Evolutionary conservation across 2,113 vertebrate species (phyloP).

Genomic region (Sclerurus mexicanus): DNA sequence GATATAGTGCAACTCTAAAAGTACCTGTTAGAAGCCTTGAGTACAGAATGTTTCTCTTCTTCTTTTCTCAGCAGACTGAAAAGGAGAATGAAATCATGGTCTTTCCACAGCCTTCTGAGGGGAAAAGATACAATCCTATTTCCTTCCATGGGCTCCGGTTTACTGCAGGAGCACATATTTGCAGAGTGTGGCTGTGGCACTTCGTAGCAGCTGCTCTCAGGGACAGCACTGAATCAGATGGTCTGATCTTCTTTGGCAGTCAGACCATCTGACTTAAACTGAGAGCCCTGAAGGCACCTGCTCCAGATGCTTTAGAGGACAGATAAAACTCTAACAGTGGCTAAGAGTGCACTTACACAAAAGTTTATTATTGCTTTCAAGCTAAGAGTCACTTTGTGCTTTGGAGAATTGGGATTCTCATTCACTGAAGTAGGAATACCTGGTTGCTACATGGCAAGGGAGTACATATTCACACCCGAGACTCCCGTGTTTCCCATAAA

Average conservation of each 20-base stretch:
- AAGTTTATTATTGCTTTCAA: not conserved
- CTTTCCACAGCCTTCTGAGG: not conserved
- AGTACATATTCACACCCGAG: not conserved
- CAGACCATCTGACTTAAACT: not conserved
- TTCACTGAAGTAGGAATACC: not conserved
- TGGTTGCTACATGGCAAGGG: not conserved
- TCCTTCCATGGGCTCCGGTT: not conserved
- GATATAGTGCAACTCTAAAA: not conserved
- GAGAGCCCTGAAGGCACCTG: not conserved
- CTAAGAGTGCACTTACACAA: not conserved
- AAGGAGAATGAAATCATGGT: not conserved
- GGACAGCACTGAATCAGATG: not conserved
- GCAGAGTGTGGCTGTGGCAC: not conserved
- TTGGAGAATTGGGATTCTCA: not conserved
- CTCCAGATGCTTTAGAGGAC: not conserved
- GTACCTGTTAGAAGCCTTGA: slow-evolving; percentile 13
- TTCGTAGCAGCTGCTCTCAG: not conserved
- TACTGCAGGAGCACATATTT: not conserved
- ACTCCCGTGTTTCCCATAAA: not conserved
- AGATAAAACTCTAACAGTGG: not conserved
- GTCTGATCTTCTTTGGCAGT: not conserved
- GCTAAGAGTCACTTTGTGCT: not conserved
- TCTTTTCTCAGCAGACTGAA: not conserved
- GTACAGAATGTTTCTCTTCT: not conserved
- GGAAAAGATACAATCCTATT: not conserved